Percentiles rank a stretch among this genome's conserved stretches.
These are phyloP conservation scores for Connochaetes taurinus DNA, from an alignment of 2,113 vertebrate genomes.

Conservation along the genomic window DNA sequence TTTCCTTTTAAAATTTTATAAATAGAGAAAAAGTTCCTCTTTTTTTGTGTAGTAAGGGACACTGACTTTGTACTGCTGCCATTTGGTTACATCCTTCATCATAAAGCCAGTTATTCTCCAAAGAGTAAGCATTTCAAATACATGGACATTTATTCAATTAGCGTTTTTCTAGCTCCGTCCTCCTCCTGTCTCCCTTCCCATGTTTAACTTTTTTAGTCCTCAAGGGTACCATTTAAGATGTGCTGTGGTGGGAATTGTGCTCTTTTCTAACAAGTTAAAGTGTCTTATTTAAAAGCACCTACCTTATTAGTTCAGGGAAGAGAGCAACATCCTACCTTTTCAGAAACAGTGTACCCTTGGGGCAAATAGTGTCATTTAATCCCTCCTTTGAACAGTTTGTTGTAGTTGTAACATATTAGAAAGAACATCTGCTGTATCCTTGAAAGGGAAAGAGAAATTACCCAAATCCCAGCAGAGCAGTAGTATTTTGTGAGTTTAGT, in stretches of 20 bases:
- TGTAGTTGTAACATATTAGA: slow-evolving; percentile 12
- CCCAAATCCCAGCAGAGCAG: background rate
- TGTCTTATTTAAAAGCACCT: slow-evolving; percentile 13
- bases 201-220: slow-evolving; percentile 30
- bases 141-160: slow-evolving; percentile 43
- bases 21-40: background rate
- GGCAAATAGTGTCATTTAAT: background rate
- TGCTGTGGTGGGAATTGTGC: slow-evolving; percentile 45
- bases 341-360: background rate
- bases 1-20: background rate
- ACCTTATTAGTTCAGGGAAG: slow-evolving; percentile 28
- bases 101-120: slow-evolving; percentile 19
- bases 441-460: background rate
- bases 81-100: background rate
- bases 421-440: background rate
- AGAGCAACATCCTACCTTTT: background rate
- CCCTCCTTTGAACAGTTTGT: background rate
- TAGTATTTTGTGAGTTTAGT: background rate
- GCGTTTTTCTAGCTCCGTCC: background rate
- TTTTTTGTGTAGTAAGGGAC: background rate
- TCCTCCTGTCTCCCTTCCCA: background rate
- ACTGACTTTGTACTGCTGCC: background rate
- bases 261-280: background rate
- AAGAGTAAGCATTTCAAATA: background rate
- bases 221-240: slow-evolving; percentile 28